phyloP scores from a whole-genome alignment of 2,888 invertebrate genomes.

The Resseliella maxima region DNA sequence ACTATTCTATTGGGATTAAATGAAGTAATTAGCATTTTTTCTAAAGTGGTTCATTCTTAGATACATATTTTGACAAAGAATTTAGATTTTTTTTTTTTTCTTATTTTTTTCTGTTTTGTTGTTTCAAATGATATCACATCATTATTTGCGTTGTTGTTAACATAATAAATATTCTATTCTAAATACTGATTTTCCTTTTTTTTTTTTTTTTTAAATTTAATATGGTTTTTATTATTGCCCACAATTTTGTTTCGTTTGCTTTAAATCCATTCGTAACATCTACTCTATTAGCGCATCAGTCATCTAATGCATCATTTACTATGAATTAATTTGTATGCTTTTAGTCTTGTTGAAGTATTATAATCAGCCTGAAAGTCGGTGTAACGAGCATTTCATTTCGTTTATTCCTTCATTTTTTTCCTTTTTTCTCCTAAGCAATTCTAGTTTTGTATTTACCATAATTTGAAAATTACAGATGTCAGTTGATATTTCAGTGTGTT shows the following conservation, averaged over 20 bases:
- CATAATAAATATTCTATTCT: slow-evolving; percentile 34
- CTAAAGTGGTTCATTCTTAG: neutral
- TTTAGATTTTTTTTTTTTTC: neutral
- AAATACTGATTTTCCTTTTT: too few relatives aligned
- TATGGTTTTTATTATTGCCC: slow-evolving; percentile 18
- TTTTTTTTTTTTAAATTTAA: neutral
- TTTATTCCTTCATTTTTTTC: too few relatives aligned
- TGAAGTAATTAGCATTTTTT: neutral
- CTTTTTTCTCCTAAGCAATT: too few relatives aligned
- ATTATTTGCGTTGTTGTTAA: slow-evolving; percentile 24
- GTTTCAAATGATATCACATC: slow-evolving; percentile 31
- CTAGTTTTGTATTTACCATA: too few relatives aligned
- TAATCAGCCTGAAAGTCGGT: too few relatives aligned
- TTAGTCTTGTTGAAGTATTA: too few relatives aligned
- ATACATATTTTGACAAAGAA: too few relatives aligned
- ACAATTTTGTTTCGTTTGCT: neutral
- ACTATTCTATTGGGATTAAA: too few relatives aligned
- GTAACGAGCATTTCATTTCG: too few relatives aligned
- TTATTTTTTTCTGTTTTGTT: neutral
- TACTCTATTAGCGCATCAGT: neutral
- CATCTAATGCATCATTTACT: neutral
- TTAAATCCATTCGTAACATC: neutral
- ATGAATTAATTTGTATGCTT: too few relatives aligned
- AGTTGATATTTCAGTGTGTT: too few relatives aligned
- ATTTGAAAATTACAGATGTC: too few relatives aligned